Base-by-base conservation (phyloP, 2,888 invertebrate genomes). In the Athripsodes cinereus region DNA sequence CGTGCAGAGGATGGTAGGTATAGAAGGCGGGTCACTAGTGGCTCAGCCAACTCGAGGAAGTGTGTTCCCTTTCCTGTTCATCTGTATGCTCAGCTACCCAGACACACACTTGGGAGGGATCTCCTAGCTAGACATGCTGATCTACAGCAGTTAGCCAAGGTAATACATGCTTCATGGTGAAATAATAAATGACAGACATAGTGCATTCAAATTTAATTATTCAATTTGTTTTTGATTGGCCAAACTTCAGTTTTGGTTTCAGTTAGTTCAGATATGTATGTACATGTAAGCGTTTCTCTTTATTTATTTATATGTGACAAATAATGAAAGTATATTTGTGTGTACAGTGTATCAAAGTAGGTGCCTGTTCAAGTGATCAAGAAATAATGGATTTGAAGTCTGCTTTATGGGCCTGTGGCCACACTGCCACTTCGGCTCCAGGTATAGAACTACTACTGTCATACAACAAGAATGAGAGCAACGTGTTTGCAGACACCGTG, bases 391-490 rank as follows among this genome's bases (percentile, higher is more conserved):
- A 88, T 62, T 71, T 95, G 46, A 97, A 97, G 72, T 85, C 93
- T 5, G 88, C 94, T 0, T 74, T 97, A 0, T 97, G 97, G 96
- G 90, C 91, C 1, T 70, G 89, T 52, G 92, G 92, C 16, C 92
- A 94, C 71, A 82, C 91, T 11, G 90, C 87, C 1, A 87, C 88
- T 0, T 88, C 92, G 6, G 74, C 82, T 1, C 81, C 84, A 64
- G 96, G 96, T 2, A 80, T 92, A 8, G 84, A 86, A 52, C 83
- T 88, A 66, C 76, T 96, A 26, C 81, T 84, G 68, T 78, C 80
- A 34, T 73, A 82, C 47, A 74, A 74, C 66, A 65, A 67, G 67
- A 64, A 79, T 72, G 40, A 40, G 40, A 65, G 79, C 69, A 1
- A 79, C 67, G 66, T 67, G 5, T 68, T 74, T 21, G 75, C 81